A percentile compares a stretch with the other conserved stretches of the same genome.
Evolutionary conservation across 2,113 vertebrate genomes (phyloP).

Genomic region (Callospermophilus lateralis): DNA sequence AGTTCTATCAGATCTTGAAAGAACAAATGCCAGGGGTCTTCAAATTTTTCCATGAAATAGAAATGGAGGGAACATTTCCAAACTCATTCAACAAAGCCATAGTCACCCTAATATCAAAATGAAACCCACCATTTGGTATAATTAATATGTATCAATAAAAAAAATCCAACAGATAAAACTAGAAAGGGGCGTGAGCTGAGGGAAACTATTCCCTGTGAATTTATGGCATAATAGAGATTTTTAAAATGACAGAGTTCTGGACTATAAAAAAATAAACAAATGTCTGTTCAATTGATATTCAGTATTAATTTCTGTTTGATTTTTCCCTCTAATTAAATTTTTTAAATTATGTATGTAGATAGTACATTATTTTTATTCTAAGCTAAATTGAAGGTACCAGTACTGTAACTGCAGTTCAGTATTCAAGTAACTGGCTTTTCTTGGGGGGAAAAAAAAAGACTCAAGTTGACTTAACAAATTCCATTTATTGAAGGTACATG

Average conservation of each 20-base stretch:
- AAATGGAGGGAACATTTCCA: too few species aligned
- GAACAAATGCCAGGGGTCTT: too few species aligned
- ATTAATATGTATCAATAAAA: not conserved
- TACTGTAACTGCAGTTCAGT: slow-evolving; percentile 36
- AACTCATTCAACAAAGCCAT: too few species aligned
- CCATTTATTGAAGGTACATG: slow-evolving; percentile 64
- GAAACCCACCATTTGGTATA: not conserved
- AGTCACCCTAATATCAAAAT: not conserved
- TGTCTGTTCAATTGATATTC: not conserved
- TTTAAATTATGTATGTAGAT: not conserved
- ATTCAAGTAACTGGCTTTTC: slow-evolving; percentile 33
- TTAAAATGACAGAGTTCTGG: not conserved
- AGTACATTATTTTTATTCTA: slow-evolving; percentile 9
- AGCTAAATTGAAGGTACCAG: slow-evolving; percentile 29
- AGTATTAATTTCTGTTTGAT: slow-evolving; percentile 6
- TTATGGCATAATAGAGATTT: not conserved
- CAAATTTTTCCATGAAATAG: too few species aligned
- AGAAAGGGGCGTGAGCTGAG: not conserved
- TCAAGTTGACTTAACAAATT: slow-evolving; percentile 75
- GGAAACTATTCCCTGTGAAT: not conserved
- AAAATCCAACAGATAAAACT: not conserved
- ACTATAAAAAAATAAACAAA: not conserved
- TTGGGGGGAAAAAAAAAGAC: not conserved
- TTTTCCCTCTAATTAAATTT: not conserved
- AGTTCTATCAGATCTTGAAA: too few species aligned